phyloP scores from a whole-genome alignment of 1,140 invertebrate genomes.

The Matsumurasca onukii region DNA sequence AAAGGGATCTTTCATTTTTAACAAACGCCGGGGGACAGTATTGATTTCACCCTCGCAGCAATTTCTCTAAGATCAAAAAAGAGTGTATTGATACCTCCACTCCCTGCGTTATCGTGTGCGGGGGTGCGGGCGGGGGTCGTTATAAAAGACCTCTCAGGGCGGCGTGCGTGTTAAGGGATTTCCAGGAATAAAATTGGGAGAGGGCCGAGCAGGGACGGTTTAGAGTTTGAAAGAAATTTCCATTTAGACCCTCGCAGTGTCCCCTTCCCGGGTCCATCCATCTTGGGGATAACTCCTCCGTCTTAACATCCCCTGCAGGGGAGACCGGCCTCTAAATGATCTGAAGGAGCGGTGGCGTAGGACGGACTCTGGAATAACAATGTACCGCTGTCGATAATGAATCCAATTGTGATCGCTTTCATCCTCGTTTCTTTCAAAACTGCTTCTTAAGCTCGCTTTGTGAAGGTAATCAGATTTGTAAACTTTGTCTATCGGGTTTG shows the following conservation, averaged over 20 bases:
- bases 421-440: slow-evolving; percentile 4
- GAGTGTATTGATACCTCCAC: background rate
- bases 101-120: no score
- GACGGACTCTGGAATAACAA: slow-evolving; percentile 20
- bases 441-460: background rate
- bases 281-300: slow-evolving; percentile 18
- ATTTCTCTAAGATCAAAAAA: background rate
- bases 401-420: slow-evolving; percentile 24
- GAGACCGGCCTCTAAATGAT: slow-evolving; percentile 14
- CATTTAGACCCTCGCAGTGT: slow-evolving; percentile 3
- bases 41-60: background rate
- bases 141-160: background rate
- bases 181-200: slow-evolving; percentile 6
- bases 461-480: slow-evolving; percentile 5
- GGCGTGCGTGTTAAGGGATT: slow-evolving; percentile 1
- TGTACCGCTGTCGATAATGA: slow-evolving; percentile 15
- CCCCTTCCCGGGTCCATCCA: slow-evolving; percentile 5
- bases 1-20: no score
- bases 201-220: background rate
- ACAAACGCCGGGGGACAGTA: background rate
- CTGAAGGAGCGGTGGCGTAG: background rate
- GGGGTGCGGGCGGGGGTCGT: background rate
- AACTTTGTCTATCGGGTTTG: no score
- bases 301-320: background rate
- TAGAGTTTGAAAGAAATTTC: slow-evolving; percentile 15